Percentiles rank a stretch among this genome's conserved stretches.
These are phyloP conservation scores for Pimpla rufipes DNA, from an alignment of 2,888 invertebrate genomes.

Conservation along the genomic window DNA sequence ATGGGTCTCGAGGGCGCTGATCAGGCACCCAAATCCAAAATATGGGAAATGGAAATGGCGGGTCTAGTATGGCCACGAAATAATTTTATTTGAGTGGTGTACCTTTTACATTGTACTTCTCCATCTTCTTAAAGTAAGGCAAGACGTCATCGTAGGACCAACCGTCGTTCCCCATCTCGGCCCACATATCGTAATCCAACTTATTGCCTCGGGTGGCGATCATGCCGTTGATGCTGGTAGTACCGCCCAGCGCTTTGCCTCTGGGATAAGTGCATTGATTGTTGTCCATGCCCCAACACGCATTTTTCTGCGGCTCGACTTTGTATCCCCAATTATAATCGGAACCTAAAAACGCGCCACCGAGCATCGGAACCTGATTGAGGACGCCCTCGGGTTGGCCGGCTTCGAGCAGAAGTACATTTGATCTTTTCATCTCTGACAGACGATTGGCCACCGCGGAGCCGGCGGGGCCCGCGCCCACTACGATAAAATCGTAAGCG, in stretches of 20 bases:
- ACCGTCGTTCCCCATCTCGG: slow-evolving; percentile 69
- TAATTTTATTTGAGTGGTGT: not conserved
- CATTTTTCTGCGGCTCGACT: slow-evolving; percentile 88
- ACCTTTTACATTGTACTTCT: slow-evolving; percentile 69
- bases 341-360: slow-evolving; percentile 87
- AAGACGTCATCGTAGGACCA: slow-evolving; percentile 72
- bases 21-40: no score
- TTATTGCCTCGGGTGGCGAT: slow-evolving; percentile 79
- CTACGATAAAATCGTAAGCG: slow-evolving; percentile 89
- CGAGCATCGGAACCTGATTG: slow-evolving; percentile 87
- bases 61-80: not conserved
- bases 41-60: no score
- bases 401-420: slow-evolving; percentile 89
- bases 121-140: slow-evolving; percentile 71
- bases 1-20: no score
- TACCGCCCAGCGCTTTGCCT: slow-evolving; percentile 82
- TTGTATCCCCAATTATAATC: slow-evolving; percentile 91
- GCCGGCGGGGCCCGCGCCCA: slow-evolving; percentile 91
- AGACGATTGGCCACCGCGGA: slow-evolving; percentile 90
- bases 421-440: slow-evolving; percentile 88
- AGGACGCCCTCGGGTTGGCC: slow-evolving; percentile 86
- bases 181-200: slow-evolving; percentile 72
- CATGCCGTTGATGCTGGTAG: slow-evolving; percentile 82
- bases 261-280: slow-evolving; percentile 92
- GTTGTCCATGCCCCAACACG: slow-evolving; percentile 90